Evolutionary conservation across 2,888 invertebrate genomes (phyloP).

Genomic region (Cryptocheilus praepositus): DNA sequence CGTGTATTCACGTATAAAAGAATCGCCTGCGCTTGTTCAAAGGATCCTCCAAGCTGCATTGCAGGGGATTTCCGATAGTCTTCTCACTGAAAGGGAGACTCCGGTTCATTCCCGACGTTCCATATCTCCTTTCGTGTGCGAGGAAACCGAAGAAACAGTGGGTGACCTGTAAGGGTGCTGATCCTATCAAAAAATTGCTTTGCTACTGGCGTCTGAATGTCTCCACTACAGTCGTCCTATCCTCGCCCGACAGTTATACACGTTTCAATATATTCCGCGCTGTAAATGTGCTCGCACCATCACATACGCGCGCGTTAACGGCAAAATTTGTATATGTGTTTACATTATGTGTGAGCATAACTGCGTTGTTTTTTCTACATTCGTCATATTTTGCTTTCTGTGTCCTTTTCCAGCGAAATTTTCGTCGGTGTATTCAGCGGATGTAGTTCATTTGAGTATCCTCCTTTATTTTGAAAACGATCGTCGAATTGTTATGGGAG

Average conservation of each 20-base stretch:
- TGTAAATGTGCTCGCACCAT: too few species aligned
- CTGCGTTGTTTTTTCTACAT: too few species aligned
- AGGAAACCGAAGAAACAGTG: slow-evolving; percentile 54
- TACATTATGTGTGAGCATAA: neutral
- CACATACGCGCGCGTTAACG: too few species aligned
- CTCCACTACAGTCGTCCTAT: slow-evolving; percentile 34
- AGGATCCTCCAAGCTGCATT: slow-evolving; percentile 35
- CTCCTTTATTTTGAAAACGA: too few species aligned
- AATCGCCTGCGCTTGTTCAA: slow-evolving; percentile 19
- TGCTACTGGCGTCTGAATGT: slow-evolving; percentile 58
- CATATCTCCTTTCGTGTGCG: slow-evolving; percentile 43
- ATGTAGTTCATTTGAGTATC: too few species aligned
- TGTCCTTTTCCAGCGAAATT: too few species aligned
- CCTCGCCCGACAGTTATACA: slow-evolving; percentile 36
- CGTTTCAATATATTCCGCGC: slow-evolving; percentile 44
- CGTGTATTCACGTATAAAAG: slow-evolving; percentile 10
- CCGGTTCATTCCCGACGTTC: slow-evolving; percentile 53
- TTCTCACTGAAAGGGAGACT: slow-evolving; percentile 37
- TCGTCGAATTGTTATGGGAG: too few species aligned
- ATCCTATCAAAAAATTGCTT: slow-evolving; percentile 70
- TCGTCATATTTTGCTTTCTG: too few species aligned
- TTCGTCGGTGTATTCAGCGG: too few species aligned
- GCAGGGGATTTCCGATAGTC: slow-evolving; percentile 44
- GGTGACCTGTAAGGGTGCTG: slow-evolving; percentile 50
- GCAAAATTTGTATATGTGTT: slow-evolving; percentile 1